Evolutionary conservation across 2,113 vertebrate species (phyloP), one percentile per base, ranked within the genome.

Genomic region (Periophthalmodon schlosseri): DNA sequence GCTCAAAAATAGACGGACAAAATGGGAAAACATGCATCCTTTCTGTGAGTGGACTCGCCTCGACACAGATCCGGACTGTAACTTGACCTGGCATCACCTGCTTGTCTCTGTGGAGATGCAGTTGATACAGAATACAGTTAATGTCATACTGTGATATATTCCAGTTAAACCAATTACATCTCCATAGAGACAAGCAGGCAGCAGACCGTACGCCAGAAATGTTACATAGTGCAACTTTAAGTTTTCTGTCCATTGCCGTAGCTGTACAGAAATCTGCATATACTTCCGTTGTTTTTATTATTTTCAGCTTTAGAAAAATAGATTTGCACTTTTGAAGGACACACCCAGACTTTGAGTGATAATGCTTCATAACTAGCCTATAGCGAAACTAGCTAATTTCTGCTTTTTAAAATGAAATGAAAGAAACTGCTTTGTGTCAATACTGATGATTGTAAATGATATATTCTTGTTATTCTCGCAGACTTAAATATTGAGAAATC

Each of bases 241-340:
- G 13, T 4, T 4, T 9, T 3, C 5, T 2, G 21, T 58, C 69
- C 66, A 50, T 65, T 66, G 56, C 82, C 81, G 87, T 85, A 91
- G 78, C 90, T 90, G 91, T 91, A 90, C 89, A 90, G 89, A 87
- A 83, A 85, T 87, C 88, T 90, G 87, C 91, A 90, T 90, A 88
- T 87, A 79, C 84, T 79, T 88, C 89, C 82, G 76, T 87, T 84
- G 82, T 90, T 84, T 81, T 70, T 87, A 80, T 87, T 82, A 87
- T 89, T 87, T 89, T 85, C 86, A 78, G 86, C 85, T 39, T 87
- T 90, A 88, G 89, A 85, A 24, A 54, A 84, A 84, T 91, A 92
- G 88, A 91, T 87, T 90, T 92, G 91, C 90, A 92, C 90, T 91
- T 91, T 91, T 85, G 76, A 80, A 89, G 87, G 83, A 86, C 77